Base-by-base conservation (phyloP, 2,888 invertebrate genomes). In the Chrysodeixis includens region DNA sequence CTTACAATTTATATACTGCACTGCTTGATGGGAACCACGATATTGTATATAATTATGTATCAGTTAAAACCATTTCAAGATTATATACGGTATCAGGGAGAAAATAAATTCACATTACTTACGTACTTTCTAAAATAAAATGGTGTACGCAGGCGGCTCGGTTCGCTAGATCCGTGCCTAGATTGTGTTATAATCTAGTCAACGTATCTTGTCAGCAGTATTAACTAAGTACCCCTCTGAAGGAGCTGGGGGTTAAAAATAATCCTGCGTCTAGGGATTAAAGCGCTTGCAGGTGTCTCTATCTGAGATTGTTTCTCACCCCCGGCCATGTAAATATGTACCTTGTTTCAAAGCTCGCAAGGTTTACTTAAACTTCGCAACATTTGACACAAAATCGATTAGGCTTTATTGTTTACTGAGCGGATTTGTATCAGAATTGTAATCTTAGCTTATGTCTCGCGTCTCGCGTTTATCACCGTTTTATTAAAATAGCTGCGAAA, bases 351-450 rank as follows among this genome's bases (percentile, higher is more conserved):
- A 56, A 40, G 5, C n/a, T 1, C 12, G 66, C 55, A 86, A 73
- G 76, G 82, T 79, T 68, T 69, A 58, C 40, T 83, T 83, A 82
- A 22, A 59, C 3, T 68, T 76, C 74, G 62, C 53, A 61, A 46
- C 46, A 58, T 67, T 58, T 67, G 71, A 79, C 73, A 73, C 69
- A 78, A 84, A 85, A 91, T 90, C 89, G 88, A 92, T 90, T 88
- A 85, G 78, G 70, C 77, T 79, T 81, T 83, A 85, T 89, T 90
- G 88, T 92, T 91, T 89, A 88, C 85, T 76, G 72, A 86, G 87
- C 70, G 83, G 86, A 90, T 91, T 91, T 89, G 86, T 90, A 91
- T 90, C 90, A 75, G 75, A 81, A 83, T 78, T 86, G 84, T 88
- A 88, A 91, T 91, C 89, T 89, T 79, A 83, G 78, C 76, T 81